Evolutionary conservation across 2,888 invertebrate genomes (phyloP).

Genomic region (Drosophila lacicola): DNA sequence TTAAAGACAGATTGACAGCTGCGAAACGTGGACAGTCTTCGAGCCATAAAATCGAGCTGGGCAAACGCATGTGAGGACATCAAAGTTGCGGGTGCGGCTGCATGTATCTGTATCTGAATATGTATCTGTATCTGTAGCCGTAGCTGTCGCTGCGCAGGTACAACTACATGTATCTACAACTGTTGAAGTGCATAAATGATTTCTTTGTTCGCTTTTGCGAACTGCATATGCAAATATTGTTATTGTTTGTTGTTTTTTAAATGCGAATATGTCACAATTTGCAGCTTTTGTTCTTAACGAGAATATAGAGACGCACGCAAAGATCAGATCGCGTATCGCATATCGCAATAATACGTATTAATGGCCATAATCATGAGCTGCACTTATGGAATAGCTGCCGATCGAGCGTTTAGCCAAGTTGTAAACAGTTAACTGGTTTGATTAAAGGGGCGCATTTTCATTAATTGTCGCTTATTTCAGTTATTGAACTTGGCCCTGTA

Average conservation of each 20-base stretch:
- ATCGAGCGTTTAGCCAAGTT: slow-evolving; percentile 20
- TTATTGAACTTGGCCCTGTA: slow-evolving; percentile 18
- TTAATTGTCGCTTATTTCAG: slow-evolving; percentile 6
- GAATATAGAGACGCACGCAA: slow-evolving; percentile 8
- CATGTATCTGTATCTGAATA: slow-evolving; percentile 1
- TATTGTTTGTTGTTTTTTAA: slow-evolving; percentile 19
- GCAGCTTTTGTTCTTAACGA: slow-evolving; percentile 25
- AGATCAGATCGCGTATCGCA: slow-evolving; percentile 14
- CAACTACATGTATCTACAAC: neutral
- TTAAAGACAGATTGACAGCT: slow-evolving; percentile 34
- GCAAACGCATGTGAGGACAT: slow-evolving; percentile 33
- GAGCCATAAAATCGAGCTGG: slow-evolving; percentile 43
- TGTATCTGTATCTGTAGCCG: slow-evolving; percentile 8
- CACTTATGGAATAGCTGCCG: slow-evolving; percentile 24
- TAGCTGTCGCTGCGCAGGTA: slow-evolving; percentile 2
- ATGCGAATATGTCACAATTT: slow-evolving; percentile 27
- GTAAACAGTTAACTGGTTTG: slow-evolving; percentile 40
- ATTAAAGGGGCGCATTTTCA: slow-evolving; percentile 18
- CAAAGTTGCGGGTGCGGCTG: slow-evolving; percentile 23
- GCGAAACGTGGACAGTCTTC: slow-evolving; percentile 40
- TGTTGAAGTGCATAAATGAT: slow-evolving; percentile 35
- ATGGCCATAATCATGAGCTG: slow-evolving; percentile 24
- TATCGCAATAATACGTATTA: slow-evolving; percentile 6
- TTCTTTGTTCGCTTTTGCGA: slow-evolving; percentile 28
- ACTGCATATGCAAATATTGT: slow-evolving; percentile 31